These are phyloP conservation scores for Tapera naevia DNA, from an alignment of 2,797 vertebrate species.

Conservation along the genomic window DNA sequence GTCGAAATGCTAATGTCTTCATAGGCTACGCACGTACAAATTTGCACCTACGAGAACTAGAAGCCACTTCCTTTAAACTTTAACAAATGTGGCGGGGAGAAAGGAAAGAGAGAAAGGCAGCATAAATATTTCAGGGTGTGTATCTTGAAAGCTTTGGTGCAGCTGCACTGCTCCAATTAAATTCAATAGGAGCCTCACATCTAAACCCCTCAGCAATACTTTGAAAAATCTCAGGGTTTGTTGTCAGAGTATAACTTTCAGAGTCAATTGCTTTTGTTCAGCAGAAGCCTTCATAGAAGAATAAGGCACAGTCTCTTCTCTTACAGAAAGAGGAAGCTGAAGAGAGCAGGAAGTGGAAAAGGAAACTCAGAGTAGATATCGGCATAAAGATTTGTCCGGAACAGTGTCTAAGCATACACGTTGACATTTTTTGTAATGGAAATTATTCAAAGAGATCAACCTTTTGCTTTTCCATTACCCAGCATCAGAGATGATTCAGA, in stretches of 20 bases:
- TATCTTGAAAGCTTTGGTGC: constrained; percentile 12
- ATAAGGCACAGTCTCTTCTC: not conserved
- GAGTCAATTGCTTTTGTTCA: constrained; percentile 35
- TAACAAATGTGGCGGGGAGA: constrained; percentile 5
- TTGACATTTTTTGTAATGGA: not conserved
- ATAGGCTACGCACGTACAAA: constrained; percentile 22
- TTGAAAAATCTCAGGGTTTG: not conserved
- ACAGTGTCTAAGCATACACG: not conserved
- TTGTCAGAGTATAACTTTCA: not conserved
- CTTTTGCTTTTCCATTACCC: not conserved
- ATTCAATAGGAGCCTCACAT: not conserved
- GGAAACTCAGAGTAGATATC: not conserved
- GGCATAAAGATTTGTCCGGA: not conserved
- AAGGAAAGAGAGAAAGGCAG: constrained; percentile 3
- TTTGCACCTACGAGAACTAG: constrained; percentile 36
- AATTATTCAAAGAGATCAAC: not conserved
- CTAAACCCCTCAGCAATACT: constrained; percentile 4
- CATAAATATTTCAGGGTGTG: constrained; percentile 32
- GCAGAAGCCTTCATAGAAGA: not conserved
- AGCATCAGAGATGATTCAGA: not conserved
- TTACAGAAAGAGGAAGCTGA: not conserved
- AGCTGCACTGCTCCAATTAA: constrained; percentile 30
- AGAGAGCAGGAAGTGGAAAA: not conserved
- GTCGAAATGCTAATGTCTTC: constrained; percentile 53
- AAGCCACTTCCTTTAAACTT: constrained; percentile 38